Base-by-base conservation (phyloP, 2,888 invertebrate genomes). In the Candidula unifasciata region DNA sequence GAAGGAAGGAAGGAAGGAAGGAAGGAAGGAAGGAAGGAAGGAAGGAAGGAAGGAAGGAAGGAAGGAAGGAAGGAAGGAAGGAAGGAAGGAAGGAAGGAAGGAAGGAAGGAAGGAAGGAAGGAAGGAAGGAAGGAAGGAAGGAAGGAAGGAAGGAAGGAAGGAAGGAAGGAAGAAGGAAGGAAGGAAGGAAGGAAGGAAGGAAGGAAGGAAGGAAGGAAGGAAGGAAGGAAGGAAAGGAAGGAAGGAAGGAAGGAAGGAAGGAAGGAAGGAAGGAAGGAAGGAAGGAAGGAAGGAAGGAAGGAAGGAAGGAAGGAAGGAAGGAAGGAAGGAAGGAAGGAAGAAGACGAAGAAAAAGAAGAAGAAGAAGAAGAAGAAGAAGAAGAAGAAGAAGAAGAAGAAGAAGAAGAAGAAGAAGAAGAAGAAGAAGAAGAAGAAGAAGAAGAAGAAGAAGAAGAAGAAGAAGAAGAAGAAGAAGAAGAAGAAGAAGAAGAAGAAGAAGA, bases 371-470 rank as follows among this genome's bases (percentile, higher is more conserved):
- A 78, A n/a, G 79, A 37, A 37, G 79, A 64, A 37, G 66, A 80
- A 66, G 44, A 66, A 35, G 79, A 64, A n/a, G 79, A 64, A 64
- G 79, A 37, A 35, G 68, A 60, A 68, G 64, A 21, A 35, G 69
- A 69, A 35, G 69, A 69, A 69, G 69, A 69, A 69, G n/a, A 66
- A 27, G 24, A n/a, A n/a, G 27, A 66, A n/a, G 27, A n/a, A 66
- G 66, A 66, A n/a, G 24, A 66, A 10, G 66, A 66, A n/a, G 27
- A 27, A 21, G 27, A 66, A 27, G 24, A n/a, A 66, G 66, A 77
- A 52, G 54, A 77, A 77, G 77, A 77, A 77, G 54, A 77, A 77
- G 77, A 77, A 77, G 77, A 77, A 77, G 77, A 77, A 54, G 77
- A 52, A 77, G 77, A 77, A 77, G 77, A 77, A 77, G 77, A 77